These are phyloP conservation scores for Eulithis testata DNA, from an alignment of 2,888 invertebrate genomes.

Conservation along the genomic window DNA sequence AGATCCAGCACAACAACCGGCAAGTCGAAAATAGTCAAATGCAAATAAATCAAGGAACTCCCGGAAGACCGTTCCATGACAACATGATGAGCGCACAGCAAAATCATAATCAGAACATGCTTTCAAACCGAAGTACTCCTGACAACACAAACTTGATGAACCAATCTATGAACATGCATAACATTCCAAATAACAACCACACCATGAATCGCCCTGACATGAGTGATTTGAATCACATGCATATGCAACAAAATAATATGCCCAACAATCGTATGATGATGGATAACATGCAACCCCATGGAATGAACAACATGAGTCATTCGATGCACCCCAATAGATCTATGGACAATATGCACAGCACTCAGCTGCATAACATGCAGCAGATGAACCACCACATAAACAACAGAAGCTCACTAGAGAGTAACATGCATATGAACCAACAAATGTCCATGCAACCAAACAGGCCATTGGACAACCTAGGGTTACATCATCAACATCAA, in stretches of 20 bases:
- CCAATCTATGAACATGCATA: slow-evolving; percentile 76
- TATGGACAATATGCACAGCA: slow-evolving; percentile 74
- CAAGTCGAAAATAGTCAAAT: slow-evolving; percentile 70
- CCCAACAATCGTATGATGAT: slow-evolving; percentile 78
- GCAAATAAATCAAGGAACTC: slow-evolving; percentile 63
- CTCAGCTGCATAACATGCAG: slow-evolving; percentile 74
- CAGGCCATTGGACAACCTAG: slow-evolving; percentile 71
- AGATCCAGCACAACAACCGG: slow-evolving; percentile 76
- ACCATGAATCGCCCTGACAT: slow-evolving; percentile 69
- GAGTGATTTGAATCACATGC: slow-evolving; percentile 75
- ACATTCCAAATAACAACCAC: slow-evolving; percentile 66
- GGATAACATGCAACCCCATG: slow-evolving; percentile 75
- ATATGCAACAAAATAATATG: slow-evolving; percentile 75
- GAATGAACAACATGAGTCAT: slow-evolving; percentile 70
- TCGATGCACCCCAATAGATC: slow-evolving; percentile 74
- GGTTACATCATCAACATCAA: slow-evolving; percentile 77
- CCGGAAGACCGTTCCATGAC: slow-evolving; percentile 71
- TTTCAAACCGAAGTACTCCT: slow-evolving; percentile 70
- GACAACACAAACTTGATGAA: slow-evolving; percentile 70
- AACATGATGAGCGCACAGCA: slow-evolving; percentile 67
- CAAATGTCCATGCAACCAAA: slow-evolving; percentile 75
- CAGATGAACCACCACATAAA: slow-evolving; percentile 76
- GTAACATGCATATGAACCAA: slow-evolving; percentile 74
- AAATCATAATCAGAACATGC: slow-evolving; percentile 69
- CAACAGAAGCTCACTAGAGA: slow-evolving; percentile 71